Percentiles rank a stretch among this genome's conserved stretches.
Conservation (phyloP, 2,888 invertebrate genomes). For the Leptopterna dolabrata region DNA sequence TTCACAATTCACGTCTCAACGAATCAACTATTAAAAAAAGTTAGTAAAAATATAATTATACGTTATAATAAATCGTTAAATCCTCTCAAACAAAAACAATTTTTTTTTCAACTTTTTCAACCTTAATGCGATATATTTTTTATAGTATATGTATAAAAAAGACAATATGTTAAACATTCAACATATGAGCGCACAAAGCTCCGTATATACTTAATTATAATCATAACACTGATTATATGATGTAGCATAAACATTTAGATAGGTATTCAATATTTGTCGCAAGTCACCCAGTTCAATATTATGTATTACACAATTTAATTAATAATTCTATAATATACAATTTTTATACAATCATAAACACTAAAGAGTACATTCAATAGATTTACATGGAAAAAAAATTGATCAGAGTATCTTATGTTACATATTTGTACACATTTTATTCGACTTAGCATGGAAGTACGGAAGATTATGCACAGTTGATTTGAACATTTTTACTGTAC, state of each 20-base stretch:
- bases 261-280: conserved; percentile 35
- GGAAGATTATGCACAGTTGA: not conserved
- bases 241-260: not conserved
- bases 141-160: not conserved
- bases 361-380: not conserved
- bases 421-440: not conserved
- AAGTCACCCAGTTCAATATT: conserved; percentile 43
- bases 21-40: not conserved
- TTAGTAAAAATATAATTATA: not conserved
- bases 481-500: not conserved
- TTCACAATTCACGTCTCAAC: not conserved
- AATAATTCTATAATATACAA: not conserved
- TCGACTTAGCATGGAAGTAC: not conserved
- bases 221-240: not conserved
- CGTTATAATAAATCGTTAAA: not conserved
- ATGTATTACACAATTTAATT: not conserved
- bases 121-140: not conserved
- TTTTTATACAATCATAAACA: not conserved
- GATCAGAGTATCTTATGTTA: not conserved
- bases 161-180: not conserved
- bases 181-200: not conserved
- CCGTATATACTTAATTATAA: not conserved
- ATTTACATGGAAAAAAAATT: not conserved
- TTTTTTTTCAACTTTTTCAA: not conserved
- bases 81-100: conserved; percentile 7